Percentiles rank a stretch among this genome's conserved stretches.
Evolutionary conservation across 2,113 vertebrate genomes (phyloP).

Genomic region (Mesoclemmys tuberculata): DNA sequence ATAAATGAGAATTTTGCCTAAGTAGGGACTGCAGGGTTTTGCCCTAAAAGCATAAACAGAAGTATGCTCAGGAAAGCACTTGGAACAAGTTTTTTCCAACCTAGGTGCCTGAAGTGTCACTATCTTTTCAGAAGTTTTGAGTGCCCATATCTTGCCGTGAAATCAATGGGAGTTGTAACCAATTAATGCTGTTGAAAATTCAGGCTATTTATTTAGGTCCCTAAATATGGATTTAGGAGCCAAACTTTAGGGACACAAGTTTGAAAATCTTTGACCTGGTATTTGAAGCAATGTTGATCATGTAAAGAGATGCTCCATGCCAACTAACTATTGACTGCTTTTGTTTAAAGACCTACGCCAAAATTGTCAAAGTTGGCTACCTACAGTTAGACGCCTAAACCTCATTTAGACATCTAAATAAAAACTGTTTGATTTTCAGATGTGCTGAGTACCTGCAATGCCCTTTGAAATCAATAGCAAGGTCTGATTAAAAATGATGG

Average conservation of each 20-base stretch:
- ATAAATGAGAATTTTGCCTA: background rate
- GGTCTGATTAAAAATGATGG: background rate
- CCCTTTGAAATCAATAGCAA: background rate
- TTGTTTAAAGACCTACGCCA: background rate
- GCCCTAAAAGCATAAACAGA: background rate
- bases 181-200: background rate
- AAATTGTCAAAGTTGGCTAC: background rate
- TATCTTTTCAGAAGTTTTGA: background rate
- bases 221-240: background rate
- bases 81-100: background rate
- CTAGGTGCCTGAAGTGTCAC: background rate
- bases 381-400: background rate
- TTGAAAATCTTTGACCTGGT: background rate
- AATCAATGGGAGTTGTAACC: background rate
- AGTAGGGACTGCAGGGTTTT: background rate
- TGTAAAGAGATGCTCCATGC: background rate
- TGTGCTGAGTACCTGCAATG: background rate
- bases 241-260: background rate
- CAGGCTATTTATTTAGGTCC: background rate
- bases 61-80: background rate
- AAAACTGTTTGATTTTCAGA: background rate
- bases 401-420: background rate
- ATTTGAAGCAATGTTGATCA: background rate
- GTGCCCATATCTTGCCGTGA: background rate
- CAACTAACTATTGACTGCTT: background rate